Percentiles rank a stretch among this genome's conserved stretches.
These are phyloP conservation scores for Drosophila lutescens DNA, from an alignment of 2,888 invertebrate species.

Conservation along the genomic window DNA sequence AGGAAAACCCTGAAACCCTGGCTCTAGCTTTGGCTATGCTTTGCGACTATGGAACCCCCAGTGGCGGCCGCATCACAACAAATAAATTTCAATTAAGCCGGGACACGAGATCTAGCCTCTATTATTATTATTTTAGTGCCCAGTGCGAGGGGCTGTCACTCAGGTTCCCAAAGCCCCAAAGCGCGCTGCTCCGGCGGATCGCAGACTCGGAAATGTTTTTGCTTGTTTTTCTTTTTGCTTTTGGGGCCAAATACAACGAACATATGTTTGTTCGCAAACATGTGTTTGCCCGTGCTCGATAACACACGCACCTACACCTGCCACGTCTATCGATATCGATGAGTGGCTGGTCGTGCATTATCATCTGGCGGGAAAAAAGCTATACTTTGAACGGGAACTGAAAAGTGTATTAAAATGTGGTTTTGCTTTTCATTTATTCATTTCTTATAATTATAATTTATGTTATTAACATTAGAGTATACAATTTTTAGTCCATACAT, in stretches of 20 bases:
- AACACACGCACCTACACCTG: constrained; percentile 1
- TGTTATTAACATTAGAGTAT: too few species aligned
- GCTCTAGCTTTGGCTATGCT: neutral
- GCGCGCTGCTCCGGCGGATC: constrained; percentile 13
- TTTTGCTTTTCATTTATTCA: too few species aligned
- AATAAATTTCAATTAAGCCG: constrained; percentile 74
- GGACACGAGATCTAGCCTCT: constrained; percentile 32
- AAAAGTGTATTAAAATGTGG: too few species aligned
- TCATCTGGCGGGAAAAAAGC: neutral
- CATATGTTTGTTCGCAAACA: constrained; percentile 39
- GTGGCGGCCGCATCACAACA: constrained; percentile 43
- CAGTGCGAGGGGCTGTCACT: constrained; percentile 22
- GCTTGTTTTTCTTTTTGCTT: neutral
- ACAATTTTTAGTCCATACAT: too few species aligned
- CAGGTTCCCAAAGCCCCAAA: constrained; percentile 2
- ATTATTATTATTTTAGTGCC: constrained; percentile 15
- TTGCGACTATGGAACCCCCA: constrained; percentile 26
- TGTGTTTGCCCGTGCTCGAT: constrained; percentile 22
- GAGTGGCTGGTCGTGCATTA: neutral
- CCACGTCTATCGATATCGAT: constrained; percentile 29
- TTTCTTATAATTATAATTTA: too few species aligned
- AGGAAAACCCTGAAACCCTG: constrained; percentile 3
- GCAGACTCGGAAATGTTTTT: constrained; percentile 21
- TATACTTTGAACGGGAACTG: too few species aligned
- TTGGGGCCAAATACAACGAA: constrained; percentile 8